phyloP scores from a whole-genome alignment of 2,113 vertebrate species.

The Tachysurus fulvidraco region DNA sequence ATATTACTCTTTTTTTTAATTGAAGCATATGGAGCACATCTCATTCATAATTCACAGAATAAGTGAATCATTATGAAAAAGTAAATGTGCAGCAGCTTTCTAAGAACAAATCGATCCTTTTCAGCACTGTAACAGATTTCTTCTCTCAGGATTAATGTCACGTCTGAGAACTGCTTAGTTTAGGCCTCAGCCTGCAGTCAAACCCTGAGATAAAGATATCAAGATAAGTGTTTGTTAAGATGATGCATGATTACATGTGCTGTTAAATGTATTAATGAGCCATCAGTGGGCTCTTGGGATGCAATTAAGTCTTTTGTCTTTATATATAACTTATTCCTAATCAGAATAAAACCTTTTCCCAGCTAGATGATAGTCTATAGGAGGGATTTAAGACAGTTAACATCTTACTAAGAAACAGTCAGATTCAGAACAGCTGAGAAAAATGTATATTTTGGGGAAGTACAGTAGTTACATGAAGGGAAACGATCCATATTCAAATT shows the following conservation, averaged over 20 bases:
- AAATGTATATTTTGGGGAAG: not conserved
- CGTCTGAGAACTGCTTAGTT: not conserved
- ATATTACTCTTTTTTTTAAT: not conserved
- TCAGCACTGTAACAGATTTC: not conserved
- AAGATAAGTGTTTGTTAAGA: not conserved
- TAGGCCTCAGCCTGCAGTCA: not conserved
- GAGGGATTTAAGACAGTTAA: not conserved
- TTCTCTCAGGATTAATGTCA: not conserved
- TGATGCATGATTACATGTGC: not conserved
- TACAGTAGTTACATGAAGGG: no score
- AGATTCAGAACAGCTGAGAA: not conserved
- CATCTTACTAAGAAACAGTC: not conserved
- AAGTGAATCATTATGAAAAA: not conserved
- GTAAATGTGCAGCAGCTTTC: not conserved
- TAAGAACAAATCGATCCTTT: not conserved
- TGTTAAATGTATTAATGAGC: not conserved
- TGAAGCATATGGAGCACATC: not conserved
- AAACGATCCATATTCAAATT: not conserved
- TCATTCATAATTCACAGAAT: not conserved
- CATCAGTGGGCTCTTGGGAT: not conserved
- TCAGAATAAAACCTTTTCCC: not conserved
- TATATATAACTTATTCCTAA: not conserved
- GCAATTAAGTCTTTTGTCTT: not conserved
- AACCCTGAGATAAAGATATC: not conserved
- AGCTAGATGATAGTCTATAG: not conserved